Evolutionary conservation across 2,888 invertebrate genomes (phyloP).

Genomic region (Dromius quadrimaculatus): DNA sequence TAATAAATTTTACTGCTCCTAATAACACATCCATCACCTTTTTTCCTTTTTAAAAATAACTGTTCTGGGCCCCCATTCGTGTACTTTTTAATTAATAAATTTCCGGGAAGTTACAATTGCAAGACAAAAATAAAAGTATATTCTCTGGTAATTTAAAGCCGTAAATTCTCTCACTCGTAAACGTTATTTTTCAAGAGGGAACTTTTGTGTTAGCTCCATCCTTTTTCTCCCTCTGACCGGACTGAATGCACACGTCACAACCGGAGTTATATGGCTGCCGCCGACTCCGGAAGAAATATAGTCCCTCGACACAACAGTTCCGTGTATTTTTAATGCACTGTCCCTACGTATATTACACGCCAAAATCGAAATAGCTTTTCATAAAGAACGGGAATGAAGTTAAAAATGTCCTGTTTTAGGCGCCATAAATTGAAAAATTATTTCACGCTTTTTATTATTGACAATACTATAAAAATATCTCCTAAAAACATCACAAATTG

Average conservation of each 20-base stretch:
- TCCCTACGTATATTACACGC: not conserved
- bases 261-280: constrained; percentile 12
- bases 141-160: constrained; percentile 19
- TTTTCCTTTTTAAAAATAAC: too few species aligned
- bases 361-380: constrained; percentile 22
- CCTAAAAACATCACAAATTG: too few species aligned
- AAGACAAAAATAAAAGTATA: constrained; percentile 11
- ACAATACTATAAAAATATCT: too few species aligned
- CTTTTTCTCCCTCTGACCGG: not conserved
- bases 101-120: constrained; percentile 8
- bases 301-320: constrained; percentile 15
- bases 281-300: constrained; percentile 19
- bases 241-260: constrained; percentile 10
- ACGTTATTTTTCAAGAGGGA: constrained; percentile 37
- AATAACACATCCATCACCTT: too few species aligned
- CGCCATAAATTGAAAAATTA: too few species aligned
- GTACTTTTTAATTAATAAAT: constrained; percentile 24
- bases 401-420: too few species aligned
- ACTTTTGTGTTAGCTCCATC: not conserved
- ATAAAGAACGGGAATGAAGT: too few species aligned
- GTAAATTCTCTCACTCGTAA: constrained; percentile 30
- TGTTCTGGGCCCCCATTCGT: too few species aligned
- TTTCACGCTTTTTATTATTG: too few species aligned
- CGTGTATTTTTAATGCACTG: constrained; percentile 36
- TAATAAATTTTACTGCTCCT: too few species aligned